Evolutionary conservation across 2,888 invertebrate genomes (phyloP), one percentile per base, ranked within the genome.

Genomic region (Lasioglossum morio): DNA sequence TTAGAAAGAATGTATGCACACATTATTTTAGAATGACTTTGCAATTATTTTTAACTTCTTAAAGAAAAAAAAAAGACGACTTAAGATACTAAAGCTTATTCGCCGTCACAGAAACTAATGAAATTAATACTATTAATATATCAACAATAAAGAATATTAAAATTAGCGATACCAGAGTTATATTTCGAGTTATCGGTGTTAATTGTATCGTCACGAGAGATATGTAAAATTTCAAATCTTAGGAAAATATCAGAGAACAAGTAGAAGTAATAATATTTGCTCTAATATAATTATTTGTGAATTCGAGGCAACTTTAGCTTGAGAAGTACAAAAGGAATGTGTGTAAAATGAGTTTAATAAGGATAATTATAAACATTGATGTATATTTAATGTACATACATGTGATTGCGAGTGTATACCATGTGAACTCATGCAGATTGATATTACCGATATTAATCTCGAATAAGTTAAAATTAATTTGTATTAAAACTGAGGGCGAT

Each of bases 341-440:
- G 84, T 81, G 79, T 74, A 81, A 72, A 79, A 78, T 81, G 81
- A 77, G 46, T 79, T 82, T 66, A 63, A 53, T 72, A 48, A 80
- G 77, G 30, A 53, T 73, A 88, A 75, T 81, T 89, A 87, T 82
- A 75, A 87, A 82, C 82, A 78, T 89, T 87, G 77, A 87, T 81
- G 84, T 85, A 82, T 87, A 84, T 88, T 82, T 84, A 85, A 90
- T 89, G 89, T 89, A 89, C 83, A 88, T 89, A 89, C 81, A 84
- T 87, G 76, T 85, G 83, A 84, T 74, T 91, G 87, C 86, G 84
- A 84, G 74, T 85, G 86, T 84, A 63, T 84, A 81, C 57, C 74
- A 79, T 84, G 81, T 79, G 87, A 84, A 87, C 82, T 83, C 72
- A 84, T 81, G 75, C 86, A 72, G 81, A n/a, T 46, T 70, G 46